Evolutionary conservation across 2,113 vertebrate genomes (phyloP), one percentile per base, ranked within the genome.

Genomic region (Triplophysa siluroides): DNA sequence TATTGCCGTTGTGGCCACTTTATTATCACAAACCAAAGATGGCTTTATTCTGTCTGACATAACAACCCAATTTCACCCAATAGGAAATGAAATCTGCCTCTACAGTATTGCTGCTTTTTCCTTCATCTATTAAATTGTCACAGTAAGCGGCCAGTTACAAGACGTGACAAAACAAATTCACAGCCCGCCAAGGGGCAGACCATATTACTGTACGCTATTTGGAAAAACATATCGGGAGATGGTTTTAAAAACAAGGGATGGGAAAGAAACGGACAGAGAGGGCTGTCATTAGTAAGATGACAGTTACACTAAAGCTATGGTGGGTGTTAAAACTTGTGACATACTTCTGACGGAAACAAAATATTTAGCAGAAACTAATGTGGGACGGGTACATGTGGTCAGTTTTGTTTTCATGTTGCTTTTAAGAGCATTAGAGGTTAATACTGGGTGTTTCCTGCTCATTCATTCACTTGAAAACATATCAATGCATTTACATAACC

Each of bases 1-100:
- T 23, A 41, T 62, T n/a, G 8, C 60, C 61, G 52, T 43, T 72
- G 67, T 76, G 66, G 18, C 66, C 16, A 43, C 21, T 79, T 80
- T 75, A 54, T 41, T 76, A 85, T 88, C 83, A 87, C 79, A 84
- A 52, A 83, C 74, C 80, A 68, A 82, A 81, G 81, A 80, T 85
- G 47, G 69, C 85, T 88, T 88, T 86, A 87, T 88, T 89, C 83
- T 80, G 73, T 81, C 84, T 33, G 80, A 87, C 82, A 83, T 81
- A 33, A 38, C 52, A 83, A 83, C 81, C 80, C 83, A 86, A 84
- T 92, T 89, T 88, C 85, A 86, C 56, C 1, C 69, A 87, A 87
- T 75, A 85, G 87, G 81, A 89, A 90, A 88, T 88, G 77, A 89
- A 89, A 88, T 88, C 82, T 85, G 81, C 83, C 86, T 83, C 76